Evolutionary conservation across 2,797 vertebrate genomes (phyloP).

Genomic region (Choloepus didactylus): DNA sequence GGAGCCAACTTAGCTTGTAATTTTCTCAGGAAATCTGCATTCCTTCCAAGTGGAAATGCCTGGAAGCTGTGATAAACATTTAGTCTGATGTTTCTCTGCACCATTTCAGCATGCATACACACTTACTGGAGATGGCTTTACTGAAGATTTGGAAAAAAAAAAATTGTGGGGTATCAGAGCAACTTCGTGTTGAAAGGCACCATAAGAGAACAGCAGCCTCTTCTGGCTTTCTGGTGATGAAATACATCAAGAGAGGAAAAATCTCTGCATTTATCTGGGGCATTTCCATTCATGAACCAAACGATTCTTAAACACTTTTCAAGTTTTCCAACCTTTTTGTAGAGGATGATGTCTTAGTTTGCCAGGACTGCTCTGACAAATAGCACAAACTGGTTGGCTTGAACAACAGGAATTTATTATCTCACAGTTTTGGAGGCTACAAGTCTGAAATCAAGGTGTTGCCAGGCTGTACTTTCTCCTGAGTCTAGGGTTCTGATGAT

Average conservation of each 20-base stretch:
- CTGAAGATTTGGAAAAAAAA: not conserved
- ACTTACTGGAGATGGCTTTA: not conserved
- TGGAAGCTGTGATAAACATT: not conserved
- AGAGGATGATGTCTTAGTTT: too few species aligned
- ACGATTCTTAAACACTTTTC: not conserved
- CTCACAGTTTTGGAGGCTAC: too few species aligned
- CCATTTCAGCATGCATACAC: not conserved
- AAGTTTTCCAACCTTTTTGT: not conserved
- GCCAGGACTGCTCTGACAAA: too few species aligned
- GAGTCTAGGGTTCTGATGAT: too few species aligned
- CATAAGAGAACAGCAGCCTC: not conserved
- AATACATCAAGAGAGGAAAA: not conserved
- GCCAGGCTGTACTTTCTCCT: too few species aligned
- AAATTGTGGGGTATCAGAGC: not conserved
- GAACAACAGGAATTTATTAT: too few species aligned
- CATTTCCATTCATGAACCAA: not conserved
- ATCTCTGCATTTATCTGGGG: not conserved
- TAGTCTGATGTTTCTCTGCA: not conserved
- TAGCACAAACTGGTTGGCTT: too few species aligned
- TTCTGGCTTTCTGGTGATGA: not conserved
- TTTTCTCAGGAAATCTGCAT: not conserved
- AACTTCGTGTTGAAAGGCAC: not conserved
- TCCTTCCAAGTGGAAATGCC: constrained; percentile 38
- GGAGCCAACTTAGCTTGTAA: not conserved
- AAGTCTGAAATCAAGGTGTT: too few species aligned